A percentile compares a stretch with the other conserved stretches of the same genome.
These are phyloP conservation scores for Morone chrysops DNA, from an alignment of 2,113 vertebrate species.

Conservation along the genomic window DNA sequence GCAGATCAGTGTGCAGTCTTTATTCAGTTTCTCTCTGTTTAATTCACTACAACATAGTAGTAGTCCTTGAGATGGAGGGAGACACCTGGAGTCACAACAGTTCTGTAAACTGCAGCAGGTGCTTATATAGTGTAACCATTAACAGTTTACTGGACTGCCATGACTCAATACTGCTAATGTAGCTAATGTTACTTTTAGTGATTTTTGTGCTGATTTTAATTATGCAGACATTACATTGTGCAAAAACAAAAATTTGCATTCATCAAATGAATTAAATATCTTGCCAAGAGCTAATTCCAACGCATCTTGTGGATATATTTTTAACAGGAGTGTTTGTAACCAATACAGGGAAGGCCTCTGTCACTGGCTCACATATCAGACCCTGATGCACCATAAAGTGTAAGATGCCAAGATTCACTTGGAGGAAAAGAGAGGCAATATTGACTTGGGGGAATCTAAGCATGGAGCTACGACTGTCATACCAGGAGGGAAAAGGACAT, in stretches of 20 bases:
- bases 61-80: too few species aligned
- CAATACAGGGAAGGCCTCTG: background rate
- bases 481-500: slow-evolving; percentile 35
- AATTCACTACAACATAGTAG: background rate
- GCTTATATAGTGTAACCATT: too few species aligned
- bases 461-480: slow-evolving; percentile 7
- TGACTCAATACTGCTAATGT: background rate
- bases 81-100: background rate
- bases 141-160: background rate
- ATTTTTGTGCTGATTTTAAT: background rate
- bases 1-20: background rate
- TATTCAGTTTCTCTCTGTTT: background rate
- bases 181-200: background rate
- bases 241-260: background rate
- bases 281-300: background rate
- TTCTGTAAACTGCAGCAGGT: too few species aligned
- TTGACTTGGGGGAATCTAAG: slow-evolving; percentile 38
- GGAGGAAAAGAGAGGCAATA: slow-evolving; percentile 18
- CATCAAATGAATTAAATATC: background rate
- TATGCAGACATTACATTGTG: background rate
- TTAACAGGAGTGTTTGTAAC: background rate
- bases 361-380: slow-evolving; percentile 26
- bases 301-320: background rate
- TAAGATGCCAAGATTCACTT: slow-evolving; percentile 14
- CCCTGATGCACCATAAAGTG: slow-evolving; percentile 27